Evolutionary conservation across 1,140 invertebrate genomes (phyloP).

Genomic region (Pomacea maculata): DNA sequence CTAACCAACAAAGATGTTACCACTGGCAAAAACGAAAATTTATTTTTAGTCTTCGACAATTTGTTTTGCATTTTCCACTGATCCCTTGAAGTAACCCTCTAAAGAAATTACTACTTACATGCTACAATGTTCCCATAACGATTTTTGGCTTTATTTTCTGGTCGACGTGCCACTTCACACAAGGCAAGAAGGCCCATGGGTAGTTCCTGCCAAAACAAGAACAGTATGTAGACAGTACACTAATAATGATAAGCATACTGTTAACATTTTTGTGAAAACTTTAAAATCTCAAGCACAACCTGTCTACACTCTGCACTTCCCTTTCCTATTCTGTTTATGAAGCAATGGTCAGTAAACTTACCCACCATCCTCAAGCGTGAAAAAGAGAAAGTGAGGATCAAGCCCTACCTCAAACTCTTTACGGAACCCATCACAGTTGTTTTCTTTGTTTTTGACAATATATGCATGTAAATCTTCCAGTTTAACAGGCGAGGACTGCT

Average conservation of each 20-base stretch:
- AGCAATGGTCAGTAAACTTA: background rate
- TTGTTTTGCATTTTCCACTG: no score
- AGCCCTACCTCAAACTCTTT: conserved; percentile 51
- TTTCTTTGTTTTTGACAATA: conserved; percentile 48
- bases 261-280: background rate
- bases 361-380: background rate
- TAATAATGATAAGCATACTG: background rate
- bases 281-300: background rate
- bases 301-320: background rate
- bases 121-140: conserved; percentile 95
- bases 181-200: conserved; percentile 53
- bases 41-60: background rate
- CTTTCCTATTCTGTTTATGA: background rate
- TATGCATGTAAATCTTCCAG: conserved; percentile 46
- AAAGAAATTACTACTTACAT: conserved; percentile 73
- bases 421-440: conserved; percentile 49
- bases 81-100: background rate
- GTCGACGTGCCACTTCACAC: conserved; percentile 54
- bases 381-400: background rate
- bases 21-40: background rate
- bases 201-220: conserved; percentile 49
- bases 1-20: no score
- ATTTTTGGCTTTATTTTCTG: conserved; percentile 92
- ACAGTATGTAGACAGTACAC: background rate
- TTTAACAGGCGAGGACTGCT: conserved; percentile 44